Percentiles rank a stretch among this genome's conserved stretches.
phyloP scores from a whole-genome alignment of 2,113 vertebrate species.

The Thryonomys swinderianus region DNA sequence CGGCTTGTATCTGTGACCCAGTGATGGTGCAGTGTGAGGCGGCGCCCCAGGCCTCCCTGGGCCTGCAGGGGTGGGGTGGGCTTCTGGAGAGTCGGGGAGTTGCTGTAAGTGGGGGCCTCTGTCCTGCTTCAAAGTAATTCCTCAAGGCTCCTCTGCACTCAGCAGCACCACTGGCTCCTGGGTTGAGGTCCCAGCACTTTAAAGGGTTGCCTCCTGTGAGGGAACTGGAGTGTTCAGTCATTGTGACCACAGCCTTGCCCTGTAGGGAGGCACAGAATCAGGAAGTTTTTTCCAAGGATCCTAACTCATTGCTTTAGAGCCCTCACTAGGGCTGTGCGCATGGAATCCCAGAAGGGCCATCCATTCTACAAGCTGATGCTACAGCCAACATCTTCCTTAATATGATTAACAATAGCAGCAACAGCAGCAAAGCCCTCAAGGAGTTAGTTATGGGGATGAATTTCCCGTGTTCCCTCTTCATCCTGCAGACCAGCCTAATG shows the following conservation, averaged over 20 bases:
- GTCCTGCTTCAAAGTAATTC: neutral
- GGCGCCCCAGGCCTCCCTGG: neutral
- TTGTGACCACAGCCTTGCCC: neutral
- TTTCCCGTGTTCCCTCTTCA: neutral
- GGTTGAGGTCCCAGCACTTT: neutral
- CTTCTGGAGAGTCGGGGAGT: neutral
- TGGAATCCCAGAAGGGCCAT: neutral
- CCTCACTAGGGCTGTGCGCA: neutral
- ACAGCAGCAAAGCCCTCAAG: neutral
- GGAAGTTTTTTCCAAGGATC: neutral
- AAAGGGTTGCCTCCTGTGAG: neutral
- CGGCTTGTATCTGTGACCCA: neutral
- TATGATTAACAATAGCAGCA: neutral
- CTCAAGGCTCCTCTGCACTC: neutral
- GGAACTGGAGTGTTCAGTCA: neutral
- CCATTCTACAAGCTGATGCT: neutral
- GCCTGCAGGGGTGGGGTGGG: accelerated
- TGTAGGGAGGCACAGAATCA: neutral
- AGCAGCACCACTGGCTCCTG: neutral
- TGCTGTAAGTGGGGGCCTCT: too few relatives aligned
- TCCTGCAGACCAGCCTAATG: neutral
- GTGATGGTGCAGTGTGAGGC: too few relatives aligned
- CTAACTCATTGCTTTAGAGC: neutral
- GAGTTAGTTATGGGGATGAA: neutral
- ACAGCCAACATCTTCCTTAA: neutral